A percentile compares a stretch with the other conserved stretches of the same genome.
These are phyloP conservation scores for Crotalus viridis DNA, from an alignment of 2,113 vertebrate species.

Conservation along the genomic window DNA sequence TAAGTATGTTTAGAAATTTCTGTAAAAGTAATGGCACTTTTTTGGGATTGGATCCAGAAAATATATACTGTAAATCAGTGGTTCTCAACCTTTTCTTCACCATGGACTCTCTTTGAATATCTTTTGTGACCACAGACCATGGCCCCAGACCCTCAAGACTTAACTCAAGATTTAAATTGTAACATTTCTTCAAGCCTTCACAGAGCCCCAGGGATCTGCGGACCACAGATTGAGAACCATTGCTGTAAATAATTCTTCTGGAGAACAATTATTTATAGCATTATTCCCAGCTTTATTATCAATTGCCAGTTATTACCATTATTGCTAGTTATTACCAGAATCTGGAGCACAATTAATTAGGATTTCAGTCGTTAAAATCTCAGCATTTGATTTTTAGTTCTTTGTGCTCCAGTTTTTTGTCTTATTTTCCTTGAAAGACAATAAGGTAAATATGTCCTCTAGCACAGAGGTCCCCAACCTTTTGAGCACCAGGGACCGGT, in stretches of 20 bases:
- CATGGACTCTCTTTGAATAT: background rate
- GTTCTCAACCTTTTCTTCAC: background rate
- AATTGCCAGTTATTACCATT: no score
- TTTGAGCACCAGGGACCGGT: no score
- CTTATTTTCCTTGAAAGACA: background rate
- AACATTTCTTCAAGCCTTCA: background rate
- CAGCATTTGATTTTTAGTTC: background rate
- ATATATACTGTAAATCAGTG: background rate
- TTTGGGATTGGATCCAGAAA: background rate
- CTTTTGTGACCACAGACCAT: background rate
- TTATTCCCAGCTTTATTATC: no score
- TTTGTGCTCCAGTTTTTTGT: background rate
- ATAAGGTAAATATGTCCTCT: background rate
- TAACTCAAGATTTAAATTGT: background rate
- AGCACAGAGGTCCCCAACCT: no score
- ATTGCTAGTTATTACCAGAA: background rate
- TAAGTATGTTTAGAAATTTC: constrained; percentile 61
- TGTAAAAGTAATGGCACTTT: no score
- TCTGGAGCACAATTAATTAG: background rate
- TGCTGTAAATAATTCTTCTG: no score
- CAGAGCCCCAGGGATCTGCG: background rate
- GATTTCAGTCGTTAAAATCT: background rate
- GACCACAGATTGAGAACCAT: background rate
- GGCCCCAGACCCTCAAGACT: background rate
- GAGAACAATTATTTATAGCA: no score